A percentile compares a stretch with the other conserved stretches of the same genome.
Evolutionary conservation across 1,140 invertebrate genomes (phyloP).

Genomic region (Anastrepha ludens): DNA sequence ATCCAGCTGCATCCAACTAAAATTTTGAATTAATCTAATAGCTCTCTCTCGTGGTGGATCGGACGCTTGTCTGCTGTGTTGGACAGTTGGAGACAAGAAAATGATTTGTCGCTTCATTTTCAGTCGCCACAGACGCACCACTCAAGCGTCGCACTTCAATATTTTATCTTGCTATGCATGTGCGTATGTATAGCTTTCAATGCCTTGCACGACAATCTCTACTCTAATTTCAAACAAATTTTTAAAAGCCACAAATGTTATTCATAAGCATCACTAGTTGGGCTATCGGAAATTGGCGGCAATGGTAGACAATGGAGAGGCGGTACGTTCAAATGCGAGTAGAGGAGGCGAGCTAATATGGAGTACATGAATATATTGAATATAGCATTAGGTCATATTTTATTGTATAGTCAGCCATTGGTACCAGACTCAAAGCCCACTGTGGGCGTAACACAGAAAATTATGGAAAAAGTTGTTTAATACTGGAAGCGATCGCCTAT

Average conservation of each 20-base stretch:
- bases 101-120: constrained; percentile 52
- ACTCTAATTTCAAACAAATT: constrained; percentile 31
- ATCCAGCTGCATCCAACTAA: constrained; percentile 27
- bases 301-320: background rate
- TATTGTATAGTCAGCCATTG: too few relatives aligned
- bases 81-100: constrained; percentile 48
- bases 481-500: too few relatives aligned
- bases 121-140: constrained; percentile 15
- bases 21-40: constrained; percentile 48
- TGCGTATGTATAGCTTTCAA: background rate
- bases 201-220: background rate
- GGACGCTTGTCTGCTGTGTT: background rate
- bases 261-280: constrained; percentile 16
- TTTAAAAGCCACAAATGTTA: constrained; percentile 7
- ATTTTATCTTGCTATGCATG: background rate
- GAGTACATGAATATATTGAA: too few relatives aligned
- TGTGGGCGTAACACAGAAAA: too few relatives aligned
- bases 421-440: too few relatives aligned
- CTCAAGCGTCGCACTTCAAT: background rate
- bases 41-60: background rate
- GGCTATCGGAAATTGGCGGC: background rate
- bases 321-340: too few relatives aligned
- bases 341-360: too few relatives aligned
- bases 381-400: too few relatives aligned
- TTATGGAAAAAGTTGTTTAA: too few relatives aligned